Evolutionary conservation across 2,797 vertebrate genomes (phyloP).

Genomic region (Ctenosaura bakeri): DNA sequence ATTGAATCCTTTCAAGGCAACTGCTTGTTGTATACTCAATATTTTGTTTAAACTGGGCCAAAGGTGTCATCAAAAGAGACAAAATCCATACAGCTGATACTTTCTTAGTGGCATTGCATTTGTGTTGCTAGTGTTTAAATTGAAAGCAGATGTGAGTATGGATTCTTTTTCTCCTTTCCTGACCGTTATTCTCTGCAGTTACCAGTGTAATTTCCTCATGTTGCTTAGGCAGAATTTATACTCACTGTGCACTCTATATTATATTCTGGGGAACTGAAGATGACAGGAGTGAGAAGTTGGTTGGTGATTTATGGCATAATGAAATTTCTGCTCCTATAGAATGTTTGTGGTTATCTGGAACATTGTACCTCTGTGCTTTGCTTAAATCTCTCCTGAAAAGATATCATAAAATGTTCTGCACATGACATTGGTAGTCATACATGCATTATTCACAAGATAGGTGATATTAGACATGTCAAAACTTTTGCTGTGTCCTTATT

Average conservation of each 20-base stretch:
- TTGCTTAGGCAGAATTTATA: neutral
- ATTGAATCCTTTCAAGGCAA: neutral
- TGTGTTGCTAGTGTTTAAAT: neutral
- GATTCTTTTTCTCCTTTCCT: constrained; percentile 3
- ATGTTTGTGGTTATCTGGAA: constrained; percentile 26
- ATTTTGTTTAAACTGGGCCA: neutral
- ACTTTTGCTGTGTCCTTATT: neutral
- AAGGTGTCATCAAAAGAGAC: neutral
- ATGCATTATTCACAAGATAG: constrained; percentile 10
- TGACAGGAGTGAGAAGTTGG: neutral
- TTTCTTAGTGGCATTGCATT: neutral
- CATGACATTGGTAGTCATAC: neutral
- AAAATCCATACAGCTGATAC: neutral
- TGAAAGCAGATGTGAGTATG: neutral
- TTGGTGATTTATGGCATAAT: constrained; percentile 16
- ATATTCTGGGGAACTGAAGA: neutral
- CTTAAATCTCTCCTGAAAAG: neutral
- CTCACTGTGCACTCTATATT: neutral
- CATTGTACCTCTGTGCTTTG: neutral
- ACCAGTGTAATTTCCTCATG: neutral
- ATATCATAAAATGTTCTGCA: neutral
- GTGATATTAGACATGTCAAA: neutral
- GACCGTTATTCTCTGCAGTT: neutral
- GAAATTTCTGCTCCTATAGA: constrained; percentile 7
- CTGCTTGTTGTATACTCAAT: neutral